phyloP scores from a whole-genome alignment of 2,888 invertebrate genomes.

The Melanostoma mellinum region DNA sequence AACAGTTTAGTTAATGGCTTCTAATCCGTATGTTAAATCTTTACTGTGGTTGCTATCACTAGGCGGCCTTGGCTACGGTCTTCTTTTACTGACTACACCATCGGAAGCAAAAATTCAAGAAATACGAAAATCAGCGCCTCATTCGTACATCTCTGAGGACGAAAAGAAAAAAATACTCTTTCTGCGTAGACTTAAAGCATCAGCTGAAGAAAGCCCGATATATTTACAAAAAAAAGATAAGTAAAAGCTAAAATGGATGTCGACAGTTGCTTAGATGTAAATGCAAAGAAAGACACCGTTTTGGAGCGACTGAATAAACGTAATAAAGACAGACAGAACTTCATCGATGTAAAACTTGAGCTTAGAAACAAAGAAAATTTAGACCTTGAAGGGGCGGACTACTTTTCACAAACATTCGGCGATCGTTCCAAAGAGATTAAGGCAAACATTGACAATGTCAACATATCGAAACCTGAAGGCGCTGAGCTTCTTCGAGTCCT shows the following conservation, averaged over 20 bases:
- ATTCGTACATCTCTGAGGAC: conserved; percentile 73
- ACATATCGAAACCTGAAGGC: conserved; percentile 79
- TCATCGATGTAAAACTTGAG: conserved; percentile 79
- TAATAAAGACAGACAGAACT: conserved; percentile 81
- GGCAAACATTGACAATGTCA: conserved; percentile 83
- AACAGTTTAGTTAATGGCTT: conserved; percentile 76
- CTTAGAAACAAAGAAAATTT: conserved; percentile 78
- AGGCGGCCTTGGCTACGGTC: conserved; percentile 85
- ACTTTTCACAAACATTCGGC: conserved; percentile 87
- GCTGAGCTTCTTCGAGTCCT: conserved; percentile 84
- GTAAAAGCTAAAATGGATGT: conserved; percentile 58
- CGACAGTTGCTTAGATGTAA: conserved; percentile 55
- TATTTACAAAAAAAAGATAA: conserved; percentile 74
- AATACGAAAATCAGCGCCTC: conserved; percentile 75
- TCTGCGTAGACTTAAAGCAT: conserved; percentile 77
- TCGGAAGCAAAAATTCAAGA: conserved; percentile 81
- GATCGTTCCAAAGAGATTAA: conserved; percentile 87
- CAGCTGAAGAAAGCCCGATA: conserved; percentile 75
- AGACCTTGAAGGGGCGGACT: conserved; percentile 83
- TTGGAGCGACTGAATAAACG: conserved; percentile 80
- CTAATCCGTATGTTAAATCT: conserved; percentile 81
- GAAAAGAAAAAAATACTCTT: conserved; percentile 78
- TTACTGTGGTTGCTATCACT: conserved; percentile 85
- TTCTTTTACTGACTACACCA: conserved; percentile 84
- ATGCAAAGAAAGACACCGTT: conserved; percentile 78